phyloP scores from a whole-genome alignment of 2,113 vertebrate species.

The Arenaria interpres region DNA sequence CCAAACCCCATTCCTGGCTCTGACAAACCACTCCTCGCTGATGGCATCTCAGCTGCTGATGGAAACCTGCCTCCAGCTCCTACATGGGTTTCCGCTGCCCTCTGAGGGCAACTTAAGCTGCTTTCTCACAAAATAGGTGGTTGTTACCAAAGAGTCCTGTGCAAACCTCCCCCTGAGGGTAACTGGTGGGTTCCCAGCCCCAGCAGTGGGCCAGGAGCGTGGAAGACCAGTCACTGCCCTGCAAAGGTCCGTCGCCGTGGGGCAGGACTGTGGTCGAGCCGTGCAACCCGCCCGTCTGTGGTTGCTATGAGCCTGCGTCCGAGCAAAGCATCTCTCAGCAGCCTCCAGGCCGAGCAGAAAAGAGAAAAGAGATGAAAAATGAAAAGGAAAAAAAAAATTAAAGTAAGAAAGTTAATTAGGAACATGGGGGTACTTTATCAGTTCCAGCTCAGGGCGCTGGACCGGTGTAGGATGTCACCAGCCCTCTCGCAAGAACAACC shows the following conservation, averaged over 20 bases:
- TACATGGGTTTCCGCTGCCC: not conserved
- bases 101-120: not conserved
- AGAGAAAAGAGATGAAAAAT: not conserved
- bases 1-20: not conserved
- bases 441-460: not conserved
- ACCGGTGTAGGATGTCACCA: not conserved
- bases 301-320: not conserved
- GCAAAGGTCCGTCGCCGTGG: rapidly evolving
- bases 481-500: not conserved
- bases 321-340: not conserved
- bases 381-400: not conserved
- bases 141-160: not conserved
- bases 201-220: not conserved
- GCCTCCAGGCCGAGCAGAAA: not conserved
- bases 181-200: not conserved
- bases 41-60: rapidly evolving
- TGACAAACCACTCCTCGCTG: not conserved
- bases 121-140: not conserved
- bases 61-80: not conserved
- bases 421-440: not conserved
- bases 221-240: too few relatives aligned
- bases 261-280: rapidly evolving
- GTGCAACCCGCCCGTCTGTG: rapidly evolving
- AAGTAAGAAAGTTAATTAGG: not conserved
- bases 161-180: not conserved